A percentile compares a stretch with the other conserved stretches of the same genome.
These are phyloP conservation scores for Cyrtonyx montezumae DNA, from an alignment of 2,113 vertebrate species.

Conservation along the genomic window DNA sequence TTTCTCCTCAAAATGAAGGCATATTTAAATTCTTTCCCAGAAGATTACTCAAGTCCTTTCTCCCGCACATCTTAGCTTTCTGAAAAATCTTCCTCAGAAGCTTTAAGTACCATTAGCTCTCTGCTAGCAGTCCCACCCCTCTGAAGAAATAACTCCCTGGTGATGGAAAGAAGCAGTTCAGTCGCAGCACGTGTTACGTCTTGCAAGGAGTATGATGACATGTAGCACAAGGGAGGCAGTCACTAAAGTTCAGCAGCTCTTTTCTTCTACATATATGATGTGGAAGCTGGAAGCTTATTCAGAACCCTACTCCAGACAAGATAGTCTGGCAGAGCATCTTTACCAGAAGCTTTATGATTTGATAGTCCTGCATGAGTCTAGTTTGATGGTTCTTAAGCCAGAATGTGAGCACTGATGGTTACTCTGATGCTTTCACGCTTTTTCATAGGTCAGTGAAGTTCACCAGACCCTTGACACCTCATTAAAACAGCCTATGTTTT, in stretches of 20 bases:
- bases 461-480: not conserved
- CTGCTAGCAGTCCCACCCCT: not conserved
- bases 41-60: not conserved
- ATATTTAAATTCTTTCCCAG: not conserved
- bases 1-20: not conserved
- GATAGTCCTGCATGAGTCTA: not conserved
- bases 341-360: not conserved
- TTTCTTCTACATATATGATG: not conserved
- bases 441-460: not conserved
- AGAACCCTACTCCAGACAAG: not conserved
- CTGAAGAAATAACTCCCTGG: not conserved
- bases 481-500: not conserved
- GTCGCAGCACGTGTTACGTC: rapidly evolving
- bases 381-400: not conserved
- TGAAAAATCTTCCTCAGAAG: not conserved
- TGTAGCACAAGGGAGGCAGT: not conserved
- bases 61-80: not conserved
- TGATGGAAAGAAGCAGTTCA: not conserved
- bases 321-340: not conserved
- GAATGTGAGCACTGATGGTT: not conserved
- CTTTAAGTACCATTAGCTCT: not conserved
- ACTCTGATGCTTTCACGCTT: not conserved
- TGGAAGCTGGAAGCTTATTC: not conserved
- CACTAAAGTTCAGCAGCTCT: not conserved
- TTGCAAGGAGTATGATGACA: not conserved